A percentile compares a stretch with the other conserved stretches of the same genome.
phyloP scores from a whole-genome alignment of 2,888 invertebrate genomes.

The Xanthia icteritia region DNA sequence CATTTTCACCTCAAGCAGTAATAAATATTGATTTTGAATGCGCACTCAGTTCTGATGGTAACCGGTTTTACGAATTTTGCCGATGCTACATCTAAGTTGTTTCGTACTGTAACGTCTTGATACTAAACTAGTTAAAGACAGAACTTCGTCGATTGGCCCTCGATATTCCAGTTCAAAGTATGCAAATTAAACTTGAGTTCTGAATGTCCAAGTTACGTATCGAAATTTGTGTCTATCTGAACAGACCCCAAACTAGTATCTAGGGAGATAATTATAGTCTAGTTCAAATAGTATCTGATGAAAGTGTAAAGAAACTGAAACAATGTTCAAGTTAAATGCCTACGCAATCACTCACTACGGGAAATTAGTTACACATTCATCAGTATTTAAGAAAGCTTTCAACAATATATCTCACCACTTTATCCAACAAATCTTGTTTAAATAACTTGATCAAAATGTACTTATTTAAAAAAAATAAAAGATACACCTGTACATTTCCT shows the following conservation, averaged over 20 bases:
- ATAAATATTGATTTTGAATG: no score
- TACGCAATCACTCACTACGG: no score
- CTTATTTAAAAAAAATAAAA: no score
- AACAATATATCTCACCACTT: no score
- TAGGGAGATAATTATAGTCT: not conserved
- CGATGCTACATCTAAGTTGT: no score
- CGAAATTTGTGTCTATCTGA: slow-evolving; percentile 8
- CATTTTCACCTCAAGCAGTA: no score
- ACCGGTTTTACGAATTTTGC: no score
- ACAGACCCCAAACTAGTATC: not conserved
- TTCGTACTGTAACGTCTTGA: slow-evolving; percentile 18
- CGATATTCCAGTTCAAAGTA: slow-evolving; percentile 35
- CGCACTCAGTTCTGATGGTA: no score
- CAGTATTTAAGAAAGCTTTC: not conserved
- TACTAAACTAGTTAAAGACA: slow-evolving; percentile 33
- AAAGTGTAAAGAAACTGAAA: slow-evolving; percentile 3
- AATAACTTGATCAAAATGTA: no score
- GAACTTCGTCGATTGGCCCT: slow-evolving; percentile 37
- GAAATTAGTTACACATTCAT: no score
- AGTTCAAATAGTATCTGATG: not conserved
- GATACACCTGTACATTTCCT: not conserved
- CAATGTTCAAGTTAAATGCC: no score
- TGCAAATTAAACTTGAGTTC: slow-evolving; percentile 44
- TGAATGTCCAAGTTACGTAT: slow-evolving; percentile 5
- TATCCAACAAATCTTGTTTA: no score